These are phyloP conservation scores for Enteromius anoplus DNA, from an alignment of 2,797 vertebrate species.

Conservation along the genomic window DNA sequence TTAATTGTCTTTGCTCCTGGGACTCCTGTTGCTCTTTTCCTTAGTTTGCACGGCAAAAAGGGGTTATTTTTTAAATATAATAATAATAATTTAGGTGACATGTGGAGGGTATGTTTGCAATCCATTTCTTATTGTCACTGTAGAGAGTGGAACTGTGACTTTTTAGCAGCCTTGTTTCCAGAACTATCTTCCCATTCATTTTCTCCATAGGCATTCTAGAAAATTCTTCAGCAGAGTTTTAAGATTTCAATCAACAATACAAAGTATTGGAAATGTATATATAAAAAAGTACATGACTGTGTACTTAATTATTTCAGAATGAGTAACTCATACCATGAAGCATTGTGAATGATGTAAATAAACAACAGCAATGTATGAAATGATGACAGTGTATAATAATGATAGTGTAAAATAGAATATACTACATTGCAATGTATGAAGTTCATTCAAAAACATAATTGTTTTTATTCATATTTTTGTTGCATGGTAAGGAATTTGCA, in stretches of 20 bases:
- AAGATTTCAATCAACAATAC: background rate
- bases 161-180: background rate
- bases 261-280: background rate
- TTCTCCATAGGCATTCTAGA: background rate
- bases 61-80: background rate
- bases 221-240: background rate
- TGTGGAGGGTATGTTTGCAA: background rate
- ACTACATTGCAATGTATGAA: background rate
- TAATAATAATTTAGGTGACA: background rate
- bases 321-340: background rate
- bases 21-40: background rate
- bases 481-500: background rate
- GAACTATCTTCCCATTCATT: background rate
- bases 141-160: background rate
- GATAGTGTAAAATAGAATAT: background rate
- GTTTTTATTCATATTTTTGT: background rate
- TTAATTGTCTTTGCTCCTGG: background rate
- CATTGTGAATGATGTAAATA: background rate
- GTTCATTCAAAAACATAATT: background rate
- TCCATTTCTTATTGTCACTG: slow-evolving; percentile 6
- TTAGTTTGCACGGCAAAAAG: background rate
- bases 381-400: background rate
- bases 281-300: background rate
- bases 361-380: background rate
- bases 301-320: background rate